Evolutionary conservation across 2,888 invertebrate genomes (phyloP).

Genomic region (Acanthosoma haemorrhoidale): DNA sequence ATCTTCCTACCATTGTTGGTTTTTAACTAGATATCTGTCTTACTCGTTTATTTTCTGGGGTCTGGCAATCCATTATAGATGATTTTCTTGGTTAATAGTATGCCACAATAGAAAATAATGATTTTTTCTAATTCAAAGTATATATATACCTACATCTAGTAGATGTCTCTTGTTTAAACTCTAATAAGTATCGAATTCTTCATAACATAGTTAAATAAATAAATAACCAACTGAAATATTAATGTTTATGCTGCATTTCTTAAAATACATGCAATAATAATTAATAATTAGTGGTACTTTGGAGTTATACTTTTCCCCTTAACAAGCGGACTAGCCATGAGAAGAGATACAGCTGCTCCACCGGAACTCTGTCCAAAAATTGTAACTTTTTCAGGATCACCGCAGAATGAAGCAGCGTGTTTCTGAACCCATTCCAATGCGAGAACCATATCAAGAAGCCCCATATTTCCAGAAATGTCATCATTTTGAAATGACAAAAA

Average conservation of each 20-base stretch:
- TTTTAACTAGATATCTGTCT: no score
- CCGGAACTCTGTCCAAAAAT: constrained; percentile 55
- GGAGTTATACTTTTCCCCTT: constrained; percentile 31
- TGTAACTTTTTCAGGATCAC: constrained; percentile 50
- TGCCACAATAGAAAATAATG: no score
- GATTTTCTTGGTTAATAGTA: no score
- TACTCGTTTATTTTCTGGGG: no score
- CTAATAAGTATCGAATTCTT: no score
- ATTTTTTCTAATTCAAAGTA: no score
- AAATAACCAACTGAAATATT: not conserved
- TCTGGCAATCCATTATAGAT: no score
- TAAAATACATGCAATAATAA: not conserved
- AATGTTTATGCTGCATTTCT: not conserved
- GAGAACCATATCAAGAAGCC: constrained; percentile 50
- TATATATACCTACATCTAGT: no score
- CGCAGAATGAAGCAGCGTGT: constrained; percentile 51
- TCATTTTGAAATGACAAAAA: constrained; percentile 51
- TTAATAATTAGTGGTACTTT: not conserved
- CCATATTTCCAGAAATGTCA: constrained; percentile 53
- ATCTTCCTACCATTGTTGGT: no score
- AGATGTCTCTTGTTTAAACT: no score
- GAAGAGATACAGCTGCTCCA: constrained; percentile 48
- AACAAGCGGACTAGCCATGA: constrained; percentile 48
- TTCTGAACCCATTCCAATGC: constrained; percentile 53
- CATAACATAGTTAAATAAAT: no score